Conservation (phyloP, 2,888 invertebrate species). For the Ptychoptera contaminata region DNA sequence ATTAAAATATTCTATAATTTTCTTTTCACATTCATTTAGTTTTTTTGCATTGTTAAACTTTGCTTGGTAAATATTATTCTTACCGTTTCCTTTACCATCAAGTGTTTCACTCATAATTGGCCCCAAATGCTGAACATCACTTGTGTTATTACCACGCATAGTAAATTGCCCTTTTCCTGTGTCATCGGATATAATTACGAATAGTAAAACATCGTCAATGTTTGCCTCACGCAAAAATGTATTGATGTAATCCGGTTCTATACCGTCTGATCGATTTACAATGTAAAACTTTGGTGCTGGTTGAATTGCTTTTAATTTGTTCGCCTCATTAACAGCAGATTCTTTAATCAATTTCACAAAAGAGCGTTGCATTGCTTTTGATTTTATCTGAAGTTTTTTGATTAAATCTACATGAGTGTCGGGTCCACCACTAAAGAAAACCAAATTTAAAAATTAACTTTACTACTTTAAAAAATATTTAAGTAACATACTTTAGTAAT, state of each 20-base stretch:
- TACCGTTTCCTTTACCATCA: conserved; percentile 62
- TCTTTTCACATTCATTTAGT: conserved; percentile 43
- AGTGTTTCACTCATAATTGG: conserved; percentile 46
- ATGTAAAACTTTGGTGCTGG: conserved; percentile 39
- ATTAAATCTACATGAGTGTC: conserved; percentile 52
- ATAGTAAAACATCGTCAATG: conserved; percentile 37
- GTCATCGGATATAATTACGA: conserved; percentile 55
- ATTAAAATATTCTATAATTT: conserved; percentile 41
- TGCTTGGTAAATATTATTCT: conserved; percentile 57
- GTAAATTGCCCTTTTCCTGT: conserved; percentile 39
- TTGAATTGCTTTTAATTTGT: conserved; percentile 35
- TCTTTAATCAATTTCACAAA: conserved; percentile 50
- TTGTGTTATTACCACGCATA: conserved; percentile 29
- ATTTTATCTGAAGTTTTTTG: conserved; percentile 54
- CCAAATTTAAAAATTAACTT: neutral
- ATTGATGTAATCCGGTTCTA: conserved; percentile 58
- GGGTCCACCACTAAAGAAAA: conserved; percentile 44
- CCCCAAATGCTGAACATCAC: conserved; percentile 20
- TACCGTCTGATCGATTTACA: conserved; percentile 52
- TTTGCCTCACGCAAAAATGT: conserved; percentile 42
- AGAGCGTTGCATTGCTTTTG: conserved; percentile 47
- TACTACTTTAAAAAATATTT: neutral
- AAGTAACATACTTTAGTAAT: conserved; percentile 54
- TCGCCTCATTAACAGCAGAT: conserved; percentile 49
- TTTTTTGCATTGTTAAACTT: conserved; percentile 54